Conservation (phyloP, 1,140 invertebrate species). For the Danaus plexippus region DNA sequence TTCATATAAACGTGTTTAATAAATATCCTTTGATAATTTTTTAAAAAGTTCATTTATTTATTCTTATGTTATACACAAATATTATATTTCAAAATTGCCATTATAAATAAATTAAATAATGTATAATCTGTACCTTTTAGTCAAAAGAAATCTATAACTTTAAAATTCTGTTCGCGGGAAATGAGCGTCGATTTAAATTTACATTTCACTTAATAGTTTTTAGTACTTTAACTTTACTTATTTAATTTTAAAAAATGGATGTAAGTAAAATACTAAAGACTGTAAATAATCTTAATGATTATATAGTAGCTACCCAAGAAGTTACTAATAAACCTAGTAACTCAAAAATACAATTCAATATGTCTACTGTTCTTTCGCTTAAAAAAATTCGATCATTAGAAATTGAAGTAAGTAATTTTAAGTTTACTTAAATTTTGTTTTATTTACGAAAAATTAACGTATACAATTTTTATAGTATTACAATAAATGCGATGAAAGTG, state of each 20-base stretch:
- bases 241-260: slow-evolving; percentile 34
- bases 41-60: no score
- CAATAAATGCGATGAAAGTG: slow-evolving; percentile 42
- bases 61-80: no score
- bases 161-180: slow-evolving; percentile 17
- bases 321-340: slow-evolving; percentile 22
- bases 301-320: slow-evolving; percentile 32
- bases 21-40: no score
- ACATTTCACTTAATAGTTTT: neutral
- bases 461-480: slow-evolving; percentile 39
- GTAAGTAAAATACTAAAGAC: slow-evolving; percentile 29
- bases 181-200: slow-evolving; percentile 9
- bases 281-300: slow-evolving; percentile 38
- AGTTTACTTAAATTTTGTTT: neutral
- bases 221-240: slow-evolving; percentile 6
- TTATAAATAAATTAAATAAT: no score
- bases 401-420: slow-evolving; percentile 41
- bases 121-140: no score
- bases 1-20: no score
- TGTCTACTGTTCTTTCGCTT: slow-evolving; percentile 42
- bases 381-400: slow-evolving; percentile 46
- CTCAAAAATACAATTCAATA: slow-evolving; percentile 43
- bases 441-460: no score
- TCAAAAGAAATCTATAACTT: no score
- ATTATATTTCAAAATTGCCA: no score